Evolutionary conservation across 2,113 vertebrate species (phyloP).

Genomic region (Casuarius casuarius): DNA sequence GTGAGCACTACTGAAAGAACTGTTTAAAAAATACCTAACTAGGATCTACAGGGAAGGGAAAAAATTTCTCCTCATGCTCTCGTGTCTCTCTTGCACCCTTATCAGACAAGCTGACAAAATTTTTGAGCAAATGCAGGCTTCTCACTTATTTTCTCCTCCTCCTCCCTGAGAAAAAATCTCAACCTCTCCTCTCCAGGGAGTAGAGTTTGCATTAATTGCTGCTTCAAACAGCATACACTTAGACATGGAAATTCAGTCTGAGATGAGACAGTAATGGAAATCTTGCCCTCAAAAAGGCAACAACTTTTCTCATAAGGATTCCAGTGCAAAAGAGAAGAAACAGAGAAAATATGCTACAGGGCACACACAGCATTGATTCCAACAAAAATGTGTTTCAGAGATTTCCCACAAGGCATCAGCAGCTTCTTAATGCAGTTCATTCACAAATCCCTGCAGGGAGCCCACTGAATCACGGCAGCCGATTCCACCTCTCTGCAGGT

Average conservation of each 20-base stretch:
- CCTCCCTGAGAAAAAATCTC: slow-evolving; percentile 10
- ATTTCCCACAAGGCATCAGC: slow-evolving; percentile 51
- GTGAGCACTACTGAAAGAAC: not conserved
- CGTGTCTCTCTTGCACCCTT: not conserved
- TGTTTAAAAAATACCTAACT: not conserved
- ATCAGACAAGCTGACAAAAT: not conserved
- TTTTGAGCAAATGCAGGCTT: not conserved
- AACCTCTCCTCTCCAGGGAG: slow-evolving; percentile 16
- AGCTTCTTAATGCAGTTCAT: slow-evolving; percentile 42
- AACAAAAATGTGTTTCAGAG: slow-evolving; percentile 41
- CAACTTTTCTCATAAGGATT: slow-evolving; percentile 43
- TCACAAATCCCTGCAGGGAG: slow-evolving; percentile 34
- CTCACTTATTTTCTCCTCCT: not conserved
- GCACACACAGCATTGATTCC: slow-evolving; percentile 42
- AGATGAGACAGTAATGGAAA: slow-evolving; percentile 46
- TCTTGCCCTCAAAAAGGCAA: slow-evolving; percentile 32
- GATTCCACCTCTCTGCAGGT: not conserved
- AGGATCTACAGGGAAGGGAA: not conserved
- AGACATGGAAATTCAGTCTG: slow-evolving; percentile 53
- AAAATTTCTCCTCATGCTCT: not conserved
- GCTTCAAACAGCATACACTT: slow-evolving; percentile 62
- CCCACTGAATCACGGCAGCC: not conserved
- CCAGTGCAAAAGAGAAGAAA: slow-evolving; percentile 27
- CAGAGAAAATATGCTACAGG: slow-evolving; percentile 36
- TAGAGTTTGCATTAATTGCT: slow-evolving; percentile 53